Evolutionary conservation across 2,888 invertebrate genomes (phyloP), one percentile per base, ranked within the genome.

Genomic region (Hedychridium roseum): DNA sequence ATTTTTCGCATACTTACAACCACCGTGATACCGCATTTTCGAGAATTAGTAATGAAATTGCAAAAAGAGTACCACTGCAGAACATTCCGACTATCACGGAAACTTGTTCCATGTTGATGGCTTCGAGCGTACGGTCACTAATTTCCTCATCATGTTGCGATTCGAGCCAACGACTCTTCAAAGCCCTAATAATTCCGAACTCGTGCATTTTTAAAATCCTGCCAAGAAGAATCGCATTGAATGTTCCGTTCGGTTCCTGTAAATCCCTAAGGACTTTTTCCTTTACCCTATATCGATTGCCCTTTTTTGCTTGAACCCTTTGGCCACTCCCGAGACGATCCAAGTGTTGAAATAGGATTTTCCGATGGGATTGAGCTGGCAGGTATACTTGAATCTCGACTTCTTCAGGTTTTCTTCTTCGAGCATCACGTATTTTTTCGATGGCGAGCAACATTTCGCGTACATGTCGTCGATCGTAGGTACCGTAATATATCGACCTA

Each of bases 221-320:
- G 27, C n/a, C 7, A 41, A 38, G 11, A 27, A 6, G 36, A 16
- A n/a, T 18, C 14, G 1, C n/a, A 20, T n/a, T 20, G 20, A 3
- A 35, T 9, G 7, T 21, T 21, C 1, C 16, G 16, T 15, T 34
- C 15, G 4, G 12, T 34, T 12, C 15, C 14, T 18, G 18, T 15
- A 16, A 17, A 17, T 35, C n/a, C 18, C 14, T 9, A 9, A 35
- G 5, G 3, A n/a, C 21, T 20, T 17, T 15, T n/a, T 6, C n/a
- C 17, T 37, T 54, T 60, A 70, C 71, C 60, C 65, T 0, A 41
- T 26, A 26, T 70, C 55, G 7, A 70, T 52, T 2, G 59, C 28
- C 40, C 39, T 57, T 36, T 48, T 70, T 32, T 64, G 54, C 3
- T 35, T 32, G 30, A 68, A 64, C 4, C 51, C 50, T 26, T 51